These are phyloP conservation scores for Phyto melanocephala DNA, from an alignment of 2,888 invertebrate genomes.

Conservation along the genomic window DNA sequence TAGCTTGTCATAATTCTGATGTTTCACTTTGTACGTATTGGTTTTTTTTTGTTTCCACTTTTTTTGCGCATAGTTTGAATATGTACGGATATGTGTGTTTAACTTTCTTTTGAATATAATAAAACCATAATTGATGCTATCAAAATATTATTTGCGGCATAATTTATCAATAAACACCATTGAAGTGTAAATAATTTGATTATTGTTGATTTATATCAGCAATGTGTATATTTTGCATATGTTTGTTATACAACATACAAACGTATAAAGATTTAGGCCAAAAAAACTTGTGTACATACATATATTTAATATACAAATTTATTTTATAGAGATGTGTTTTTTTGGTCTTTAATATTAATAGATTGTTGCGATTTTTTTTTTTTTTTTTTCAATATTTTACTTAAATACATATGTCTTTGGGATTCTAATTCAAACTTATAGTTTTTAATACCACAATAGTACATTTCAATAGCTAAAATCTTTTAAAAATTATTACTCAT, in stretches of 20 bases:
- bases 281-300: background rate
- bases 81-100: background rate
- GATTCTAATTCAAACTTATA: too few species aligned
- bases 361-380: too few species aligned
- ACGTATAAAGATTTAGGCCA: background rate
- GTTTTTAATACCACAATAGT: too few species aligned
- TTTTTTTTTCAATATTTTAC: too few species aligned
- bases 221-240: slow-evolving; percentile 19
- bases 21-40: background rate
- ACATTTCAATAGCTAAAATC: too few species aligned
- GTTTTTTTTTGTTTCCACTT: background rate
- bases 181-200: slow-evolving; percentile 76
- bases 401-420: too few species aligned
- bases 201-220: slow-evolving; percentile 74
- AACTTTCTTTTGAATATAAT: slow-evolving; percentile 42
- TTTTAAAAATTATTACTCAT: too few species aligned
- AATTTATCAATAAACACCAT: slow-evolving; percentile 77
- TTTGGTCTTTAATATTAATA: background rate
- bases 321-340: background rate
- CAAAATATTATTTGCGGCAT: slow-evolving; percentile 76
- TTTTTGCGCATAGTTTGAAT: background rate
- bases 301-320: background rate
- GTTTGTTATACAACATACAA: background rate
- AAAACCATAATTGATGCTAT: slow-evolving; percentile 76
- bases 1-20: slow-evolving; percentile 37